A percentile compares a stretch with the other conserved stretches of the same genome.
phyloP scores from a whole-genome alignment of 2,888 invertebrate species.

The Dusona sp. region DNA sequence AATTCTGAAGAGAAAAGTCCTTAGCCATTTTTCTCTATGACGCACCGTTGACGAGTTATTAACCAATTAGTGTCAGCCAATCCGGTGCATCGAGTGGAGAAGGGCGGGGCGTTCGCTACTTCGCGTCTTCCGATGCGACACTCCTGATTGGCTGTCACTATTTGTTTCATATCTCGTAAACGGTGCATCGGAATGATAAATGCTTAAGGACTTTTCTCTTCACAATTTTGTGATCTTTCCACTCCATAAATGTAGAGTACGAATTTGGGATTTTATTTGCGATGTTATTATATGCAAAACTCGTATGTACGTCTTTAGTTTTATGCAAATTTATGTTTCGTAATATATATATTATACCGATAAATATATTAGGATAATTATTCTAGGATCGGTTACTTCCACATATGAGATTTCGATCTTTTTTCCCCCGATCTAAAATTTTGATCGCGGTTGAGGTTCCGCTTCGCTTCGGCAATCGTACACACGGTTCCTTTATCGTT shows the following conservation, averaged over 20 bases:
- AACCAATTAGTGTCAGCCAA: not conserved
- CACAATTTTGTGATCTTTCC: not conserved
- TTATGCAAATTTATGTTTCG: not conserved
- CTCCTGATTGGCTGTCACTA: not conserved
- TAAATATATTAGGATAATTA: not conserved
- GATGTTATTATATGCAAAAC: not conserved
- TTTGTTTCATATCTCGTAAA: not conserved
- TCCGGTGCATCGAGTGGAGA: not conserved
- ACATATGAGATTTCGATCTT: constrained; percentile 9
- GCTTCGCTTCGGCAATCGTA: not conserved
- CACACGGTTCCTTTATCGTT: not conserved
- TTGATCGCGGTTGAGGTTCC: constrained; percentile 55
- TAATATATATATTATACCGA: not conserved
- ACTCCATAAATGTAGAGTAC: not conserved
- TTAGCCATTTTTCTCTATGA: not conserved
- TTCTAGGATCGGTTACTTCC: not conserved
- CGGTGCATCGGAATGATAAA: not conserved
- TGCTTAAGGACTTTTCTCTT: not conserved
- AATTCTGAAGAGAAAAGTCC: not conserved
- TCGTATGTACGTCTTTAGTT: not conserved
- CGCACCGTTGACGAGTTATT: not conserved
- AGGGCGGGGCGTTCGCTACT: not conserved
- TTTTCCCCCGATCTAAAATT: constrained; percentile 22
- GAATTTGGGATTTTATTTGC: not conserved
- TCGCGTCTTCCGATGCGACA: not conserved